Conservation (phyloP, 2,797 vertebrate genomes). For the Sciurus carolinensis region DNA sequence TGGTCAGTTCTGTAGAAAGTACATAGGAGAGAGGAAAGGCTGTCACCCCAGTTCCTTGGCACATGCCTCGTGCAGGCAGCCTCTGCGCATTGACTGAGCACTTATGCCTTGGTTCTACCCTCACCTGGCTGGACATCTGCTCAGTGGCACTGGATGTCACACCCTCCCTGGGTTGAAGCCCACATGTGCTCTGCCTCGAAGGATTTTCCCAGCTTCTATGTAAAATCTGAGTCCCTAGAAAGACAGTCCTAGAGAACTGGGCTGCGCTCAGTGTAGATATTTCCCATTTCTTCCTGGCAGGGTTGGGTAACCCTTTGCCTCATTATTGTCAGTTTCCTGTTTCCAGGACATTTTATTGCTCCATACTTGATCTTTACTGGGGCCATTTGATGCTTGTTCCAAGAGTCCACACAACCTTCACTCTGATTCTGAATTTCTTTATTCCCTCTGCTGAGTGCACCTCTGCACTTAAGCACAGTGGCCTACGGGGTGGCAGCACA, state of each 20-base stretch:
- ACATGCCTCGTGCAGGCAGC: rapidly evolving
- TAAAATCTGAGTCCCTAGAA: neutral
- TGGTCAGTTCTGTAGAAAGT: neutral
- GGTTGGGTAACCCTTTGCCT: too few relatives aligned
- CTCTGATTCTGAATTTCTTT: neutral
- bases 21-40: neutral
- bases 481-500: rapidly evolving
- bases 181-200: too few relatives aligned
- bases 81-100: neutral
- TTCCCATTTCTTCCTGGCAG: rapidly evolving
- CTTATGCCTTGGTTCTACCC: too few relatives aligned
- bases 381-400: neutral
- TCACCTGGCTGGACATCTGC: neutral
- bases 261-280: neutral
- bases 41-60: rapidly evolving
- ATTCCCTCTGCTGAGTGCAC: neutral
- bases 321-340: neutral
- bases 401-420: neutral
- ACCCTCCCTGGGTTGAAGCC: too few relatives aligned
- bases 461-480: neutral
- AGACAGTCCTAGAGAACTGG: rapidly evolving
- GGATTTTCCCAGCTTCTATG: neutral
- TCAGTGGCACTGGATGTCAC: rapidly evolving
- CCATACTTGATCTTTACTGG: rapidly evolving
- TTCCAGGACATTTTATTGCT: neutral